A percentile compares a stretch with the other conserved stretches of the same genome.
These are phyloP conservation scores for Erythrocercus mccallii DNA, from an alignment of 2,113 vertebrate genomes.

Conservation along the genomic window DNA sequence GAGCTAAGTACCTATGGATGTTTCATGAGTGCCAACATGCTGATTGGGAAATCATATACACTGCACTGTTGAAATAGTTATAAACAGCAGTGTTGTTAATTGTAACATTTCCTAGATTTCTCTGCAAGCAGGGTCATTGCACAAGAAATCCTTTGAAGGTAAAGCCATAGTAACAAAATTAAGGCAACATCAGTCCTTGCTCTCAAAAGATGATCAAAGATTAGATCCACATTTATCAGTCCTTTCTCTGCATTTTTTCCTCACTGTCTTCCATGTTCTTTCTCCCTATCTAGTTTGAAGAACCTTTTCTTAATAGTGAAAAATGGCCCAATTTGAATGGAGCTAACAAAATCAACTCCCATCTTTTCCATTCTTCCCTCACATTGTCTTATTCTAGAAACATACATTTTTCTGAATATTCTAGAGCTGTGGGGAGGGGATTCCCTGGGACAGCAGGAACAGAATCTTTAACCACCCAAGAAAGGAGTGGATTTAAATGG, in stretches of 20 bases:
- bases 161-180: background rate
- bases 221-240: background rate
- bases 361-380: background rate
- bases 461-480: background rate
- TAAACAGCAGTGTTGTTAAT: background rate
- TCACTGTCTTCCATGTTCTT: background rate
- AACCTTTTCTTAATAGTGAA: background rate
- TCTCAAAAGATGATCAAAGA: background rate
- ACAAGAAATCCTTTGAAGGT: background rate
- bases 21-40: background rate
- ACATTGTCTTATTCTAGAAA: background rate
- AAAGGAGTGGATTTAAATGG: background rate
- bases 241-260: background rate
- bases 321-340: background rate
- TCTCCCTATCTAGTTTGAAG: background rate
- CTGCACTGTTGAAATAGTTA: background rate
- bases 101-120: background rate
- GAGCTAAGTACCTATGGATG: background rate
- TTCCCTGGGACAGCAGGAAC: background rate
- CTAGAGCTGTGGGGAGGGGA: background rate
- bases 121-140: background rate
- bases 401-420: background rate
- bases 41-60: background rate
- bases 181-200: background rate
- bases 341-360: background rate